Conservation (phyloP, 2,113 vertebrate species). For the Cranoglanis bouderius region DNA sequence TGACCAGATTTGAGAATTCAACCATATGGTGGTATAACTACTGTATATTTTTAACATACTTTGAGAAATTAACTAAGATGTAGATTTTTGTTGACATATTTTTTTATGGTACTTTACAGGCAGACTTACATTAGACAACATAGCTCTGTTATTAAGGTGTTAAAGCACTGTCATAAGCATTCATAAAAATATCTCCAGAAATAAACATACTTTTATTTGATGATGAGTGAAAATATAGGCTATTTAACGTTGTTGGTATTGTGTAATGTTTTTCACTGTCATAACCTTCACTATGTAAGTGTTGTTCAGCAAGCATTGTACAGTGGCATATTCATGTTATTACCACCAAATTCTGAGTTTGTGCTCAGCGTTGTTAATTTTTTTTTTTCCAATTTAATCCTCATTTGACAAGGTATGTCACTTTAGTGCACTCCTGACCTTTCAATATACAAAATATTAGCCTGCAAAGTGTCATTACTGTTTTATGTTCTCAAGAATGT, state of each 20-base stretch:
- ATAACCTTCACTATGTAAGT: background rate
- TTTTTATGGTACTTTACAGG: too few species aligned
- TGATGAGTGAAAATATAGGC: background rate
- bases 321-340: background rate
- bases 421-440: too few species aligned
- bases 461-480: background rate
- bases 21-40: too few species aligned
- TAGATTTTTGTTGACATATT: too few species aligned
- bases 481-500: background rate
- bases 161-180: too few species aligned
- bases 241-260: background rate
- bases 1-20: too few species aligned
- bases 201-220: background rate
- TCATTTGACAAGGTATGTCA: background rate
- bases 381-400: background rate
- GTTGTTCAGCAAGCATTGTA: background rate
- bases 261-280: background rate
- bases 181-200: too few species aligned
- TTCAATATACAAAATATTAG: background rate
- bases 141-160: too few species aligned
- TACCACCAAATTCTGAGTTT: background rate
- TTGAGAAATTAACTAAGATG: too few species aligned
- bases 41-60: too few species aligned
- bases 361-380: background rate
- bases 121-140: too few species aligned